Percentiles rank a stretch among this genome's conserved stretches.
Evolutionary conservation across 2,113 vertebrate genomes (phyloP).

Genomic region (Etia nguti): DNA sequence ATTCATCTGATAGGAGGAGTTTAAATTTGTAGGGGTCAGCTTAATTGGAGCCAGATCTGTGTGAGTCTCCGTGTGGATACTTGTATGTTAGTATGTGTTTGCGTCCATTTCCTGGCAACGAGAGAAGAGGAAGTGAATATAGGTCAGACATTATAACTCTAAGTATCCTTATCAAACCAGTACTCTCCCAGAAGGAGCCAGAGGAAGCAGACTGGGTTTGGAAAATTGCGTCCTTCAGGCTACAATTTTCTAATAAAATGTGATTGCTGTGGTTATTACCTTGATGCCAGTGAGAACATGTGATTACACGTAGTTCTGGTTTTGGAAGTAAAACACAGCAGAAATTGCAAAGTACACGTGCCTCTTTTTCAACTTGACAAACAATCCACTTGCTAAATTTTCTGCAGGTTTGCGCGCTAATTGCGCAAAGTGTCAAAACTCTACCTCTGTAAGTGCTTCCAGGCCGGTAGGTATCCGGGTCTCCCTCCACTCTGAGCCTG

Average conservation of each 20-base stretch:
- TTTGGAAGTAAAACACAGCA: background rate
- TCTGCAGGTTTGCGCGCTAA: slow-evolving; percentile 7
- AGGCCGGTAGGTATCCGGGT: slow-evolving; percentile 88
- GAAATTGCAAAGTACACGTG: background rate
- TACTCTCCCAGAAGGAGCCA: background rate
- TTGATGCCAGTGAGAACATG: background rate
- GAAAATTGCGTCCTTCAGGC: background rate
- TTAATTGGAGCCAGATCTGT: slow-evolving; percentile 27
- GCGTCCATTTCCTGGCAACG: background rate
- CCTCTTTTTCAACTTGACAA: background rate
- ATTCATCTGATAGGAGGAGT: background rate
- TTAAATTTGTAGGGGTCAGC: background rate
- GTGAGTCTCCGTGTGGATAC: background rate
- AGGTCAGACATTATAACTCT: slow-evolving; percentile 39
- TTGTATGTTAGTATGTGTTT: background rate
- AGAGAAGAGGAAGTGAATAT: slow-evolving; percentile 45
- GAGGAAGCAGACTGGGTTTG: background rate
- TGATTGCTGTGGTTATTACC: background rate
- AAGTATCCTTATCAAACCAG: slow-evolving; percentile 28
- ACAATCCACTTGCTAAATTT: background rate
- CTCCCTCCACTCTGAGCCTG: slow-evolving; percentile 88
- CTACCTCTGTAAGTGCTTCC: slow-evolving; percentile 90
- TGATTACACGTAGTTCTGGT: background rate
- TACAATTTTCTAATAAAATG: background rate
- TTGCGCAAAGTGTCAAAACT: background rate